Evolutionary conservation across 2,113 vertebrate genomes (phyloP).

Genomic region (Platysteira castanea): DNA sequence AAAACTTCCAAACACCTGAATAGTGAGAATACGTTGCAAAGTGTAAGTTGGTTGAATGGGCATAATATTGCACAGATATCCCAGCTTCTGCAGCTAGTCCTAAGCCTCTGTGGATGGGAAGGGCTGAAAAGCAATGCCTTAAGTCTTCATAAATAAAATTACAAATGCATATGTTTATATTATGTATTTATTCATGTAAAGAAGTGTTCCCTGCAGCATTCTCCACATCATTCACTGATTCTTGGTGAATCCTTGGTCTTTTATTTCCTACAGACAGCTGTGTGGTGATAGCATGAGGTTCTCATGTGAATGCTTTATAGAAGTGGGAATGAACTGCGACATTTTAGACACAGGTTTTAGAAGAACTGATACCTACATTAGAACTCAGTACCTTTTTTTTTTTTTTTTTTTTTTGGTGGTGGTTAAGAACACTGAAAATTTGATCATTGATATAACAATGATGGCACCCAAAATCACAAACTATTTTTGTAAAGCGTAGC

Average conservation of each 20-base stretch:
- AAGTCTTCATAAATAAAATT: background rate
- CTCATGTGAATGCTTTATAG: background rate
- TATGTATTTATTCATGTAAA: background rate
- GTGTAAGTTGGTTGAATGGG: background rate
- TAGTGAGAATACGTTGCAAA: accelerated
- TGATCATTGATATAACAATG: background rate
- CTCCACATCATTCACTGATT: background rate
- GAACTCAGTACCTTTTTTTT: background rate
- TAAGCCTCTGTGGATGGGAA: background rate
- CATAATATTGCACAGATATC: background rate
- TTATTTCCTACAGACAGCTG: background rate
- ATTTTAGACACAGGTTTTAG: background rate
- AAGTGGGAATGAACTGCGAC: background rate
- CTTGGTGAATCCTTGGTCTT: background rate
- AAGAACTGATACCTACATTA: background rate
- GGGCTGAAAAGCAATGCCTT: background rate
- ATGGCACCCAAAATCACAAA: background rate
- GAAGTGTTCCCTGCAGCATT: background rate
- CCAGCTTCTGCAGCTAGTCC: background rate
- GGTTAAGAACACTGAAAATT: background rate
- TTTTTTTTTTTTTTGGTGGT: background rate
- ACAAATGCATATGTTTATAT: background rate
- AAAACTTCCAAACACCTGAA: background rate
- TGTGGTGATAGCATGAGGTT: background rate
- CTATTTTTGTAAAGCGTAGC: background rate